Conservation (phyloP, 2,888 invertebrate genomes). For the Ernsta delagoae region DNA sequence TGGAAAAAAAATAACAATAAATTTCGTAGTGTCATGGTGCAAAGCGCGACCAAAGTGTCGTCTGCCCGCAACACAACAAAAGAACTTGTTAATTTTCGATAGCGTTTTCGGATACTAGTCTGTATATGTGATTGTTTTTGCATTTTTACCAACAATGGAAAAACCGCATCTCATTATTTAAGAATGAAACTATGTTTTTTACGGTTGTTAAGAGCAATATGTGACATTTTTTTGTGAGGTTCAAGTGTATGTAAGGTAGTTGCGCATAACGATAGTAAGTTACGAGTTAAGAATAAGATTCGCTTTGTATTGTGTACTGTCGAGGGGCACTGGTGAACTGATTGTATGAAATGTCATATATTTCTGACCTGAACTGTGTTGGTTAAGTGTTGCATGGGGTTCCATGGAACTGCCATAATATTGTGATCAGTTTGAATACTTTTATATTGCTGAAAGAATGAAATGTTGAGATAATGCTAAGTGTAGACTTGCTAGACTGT, state of each 20-base stretch:
- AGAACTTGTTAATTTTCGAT: slow-evolving; percentile 65
- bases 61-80: slow-evolving; percentile 22
- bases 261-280: slow-evolving; percentile 43
- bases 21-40: slow-evolving; percentile 20
- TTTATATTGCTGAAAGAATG: slow-evolving; percentile 81
- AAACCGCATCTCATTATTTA: slow-evolving; percentile 81
- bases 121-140: slow-evolving; percentile 82
- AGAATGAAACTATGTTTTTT: slow-evolving; percentile 72
- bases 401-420: slow-evolving; percentile 82
- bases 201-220: slow-evolving; percentile 70
- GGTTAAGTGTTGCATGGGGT: slow-evolving; percentile 79
- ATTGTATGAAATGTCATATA: slow-evolving; percentile 72
- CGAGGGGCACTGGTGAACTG: slow-evolving; percentile 63
- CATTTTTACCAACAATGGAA: slow-evolving; percentile 79
- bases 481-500: slow-evolving; percentile 82
- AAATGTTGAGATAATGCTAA: slow-evolving; percentile 76
- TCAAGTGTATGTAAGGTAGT: slow-evolving; percentile 52
- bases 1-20: background rate
- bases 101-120: slow-evolving; percentile 81
- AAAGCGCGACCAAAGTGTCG: slow-evolving; percentile 15
- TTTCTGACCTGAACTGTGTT: slow-evolving; percentile 66
- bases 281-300: slow-evolving; percentile 55
- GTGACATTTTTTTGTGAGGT: slow-evolving; percentile 71
- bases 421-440: slow-evolving; percentile 84
- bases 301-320: slow-evolving; percentile 58